Conservation (phyloP, 2,888 invertebrate species). For the Ptilodon capucinus region DNA sequence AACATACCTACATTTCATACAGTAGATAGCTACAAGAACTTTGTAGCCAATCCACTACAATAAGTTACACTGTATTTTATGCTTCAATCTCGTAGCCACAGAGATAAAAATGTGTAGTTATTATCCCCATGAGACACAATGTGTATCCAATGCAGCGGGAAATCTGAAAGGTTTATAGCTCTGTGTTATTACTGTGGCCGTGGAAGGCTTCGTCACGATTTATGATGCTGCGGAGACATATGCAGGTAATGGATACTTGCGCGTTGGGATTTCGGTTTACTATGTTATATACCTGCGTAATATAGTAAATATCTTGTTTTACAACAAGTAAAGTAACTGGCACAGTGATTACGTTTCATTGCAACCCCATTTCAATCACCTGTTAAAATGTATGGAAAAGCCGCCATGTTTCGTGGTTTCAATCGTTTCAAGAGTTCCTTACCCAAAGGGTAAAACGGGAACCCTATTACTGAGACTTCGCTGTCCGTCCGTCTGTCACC, state of each 20-base stretch:
- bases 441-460: too few relatives aligned
- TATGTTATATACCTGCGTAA: too few relatives aligned
- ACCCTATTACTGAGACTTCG: too few relatives aligned
- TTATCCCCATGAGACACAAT: constrained; percentile 20
- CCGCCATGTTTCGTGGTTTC: too few relatives aligned
- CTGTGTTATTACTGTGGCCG: constrained; percentile 7
- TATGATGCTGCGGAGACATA: constrained; percentile 8
- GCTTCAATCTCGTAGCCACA: constrained; percentile 13
- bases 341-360: too few relatives aligned
- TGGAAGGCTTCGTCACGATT: constrained; percentile 17
- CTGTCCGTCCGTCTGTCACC: too few relatives aligned
- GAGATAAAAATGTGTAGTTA: constrained; percentile 2
- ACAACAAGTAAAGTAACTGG: background rate
- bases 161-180: constrained; percentile 17
- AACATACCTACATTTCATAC: too few relatives aligned
- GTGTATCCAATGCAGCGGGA: constrained; percentile 12
- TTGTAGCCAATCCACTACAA: constrained; percentile 6
- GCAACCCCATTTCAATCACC: too few relatives aligned
- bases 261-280: background rate
- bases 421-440: too few relatives aligned
- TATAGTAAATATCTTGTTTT: background rate
- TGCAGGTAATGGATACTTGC: background rate
- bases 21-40: background rate
- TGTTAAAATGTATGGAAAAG: too few relatives aligned
- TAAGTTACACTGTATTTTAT: constrained; percentile 12